Evolutionary conservation across 2,888 invertebrate species (phyloP), one percentile per base, ranked within the genome.

Genomic region (Stenotaenia linearis): DNA sequence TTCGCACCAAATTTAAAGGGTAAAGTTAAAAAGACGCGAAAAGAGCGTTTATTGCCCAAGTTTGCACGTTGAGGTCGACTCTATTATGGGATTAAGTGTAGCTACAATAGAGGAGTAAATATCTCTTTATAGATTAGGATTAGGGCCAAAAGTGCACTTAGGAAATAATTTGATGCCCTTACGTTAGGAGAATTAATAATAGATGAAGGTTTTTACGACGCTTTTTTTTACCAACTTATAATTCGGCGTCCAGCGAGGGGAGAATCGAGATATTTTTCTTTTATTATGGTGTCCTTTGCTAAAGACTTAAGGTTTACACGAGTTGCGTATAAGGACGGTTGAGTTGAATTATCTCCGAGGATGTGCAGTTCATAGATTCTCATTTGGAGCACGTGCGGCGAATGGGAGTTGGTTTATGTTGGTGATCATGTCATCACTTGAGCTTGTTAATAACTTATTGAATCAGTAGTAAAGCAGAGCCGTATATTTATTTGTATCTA

Each of bases 71-170:
- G 69, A 69, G 28, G 25, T 69, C 3, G 15, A 69, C 69, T 23
- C 69, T 10, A 69, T 69, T 69, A 28, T 12, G 28, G 69, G 69
- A 69, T 69, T 69, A 69, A 10, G 12, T 10, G 69, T 4, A 50
- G 50, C 50, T 69, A 69, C 15, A 69, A 69, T 1, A 12, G 69
- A 23, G 15, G 25, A 69, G 69, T 69, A 69, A 69, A 69, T 69
- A 69, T 69, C 69, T 9, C 69, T 69, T 69, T 69, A 69, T 69
- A 69, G 69, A 69, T 69, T 69, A 69, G 69, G 69, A 69, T 69
- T 69, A 69, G 69, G 69, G 25, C 69, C n/a, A 15, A 50, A 61
- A 69, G 69, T 69, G 28, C 25, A 28, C 69, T 69, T 28, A 10
- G 69, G 28, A 69, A 25, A 69, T 69, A 69, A 69, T 69, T 69